Evolutionary conservation across 2,113 vertebrate species (phyloP), one percentile per base, ranked within the genome.

Genomic region (Phalacrocorax carbo): DNA sequence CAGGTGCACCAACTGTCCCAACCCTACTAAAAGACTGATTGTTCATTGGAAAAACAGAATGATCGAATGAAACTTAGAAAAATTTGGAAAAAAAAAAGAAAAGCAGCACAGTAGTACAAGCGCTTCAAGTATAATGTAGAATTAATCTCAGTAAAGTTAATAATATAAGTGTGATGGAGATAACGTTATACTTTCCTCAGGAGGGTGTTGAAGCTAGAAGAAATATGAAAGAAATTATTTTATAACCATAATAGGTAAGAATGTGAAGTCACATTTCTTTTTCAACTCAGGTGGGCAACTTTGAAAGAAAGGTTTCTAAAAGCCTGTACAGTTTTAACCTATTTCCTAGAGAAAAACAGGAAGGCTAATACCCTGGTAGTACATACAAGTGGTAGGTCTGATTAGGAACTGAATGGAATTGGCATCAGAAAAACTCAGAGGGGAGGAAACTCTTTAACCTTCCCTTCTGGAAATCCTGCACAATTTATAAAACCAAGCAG

Each of bases 141-240:
- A 80, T 83, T 88, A 92, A 86, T 88, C 52, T 89, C 19, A 58
- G 72, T 91, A n/a, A 81, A 92, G 17, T 71, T 92, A 86, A 22
- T 88, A 88, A 55, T 44, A 5, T n/a, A n/a, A 91, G n/a, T 73
- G 4, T 83, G 64, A 30, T 93, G 86, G 77, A 93, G 82, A 83
- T 90, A 69, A 75, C 30, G 42, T 84, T 51, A 51, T 57, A 36
- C 29, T 93, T 95, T 77, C 42, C 73, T 92, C 54, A 60, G 52
- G 52, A 84, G 64, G 29, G n/a, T 86, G 64, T 70, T 90, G 36
- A 93, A 97, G 94, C 73, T 82, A 82, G 54, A 87, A 84, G 55
- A 89, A 96, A 93, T 88, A 77, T 71, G 72, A 95, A 90, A 96
- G 23, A 82, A 89, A 84, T 93, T 96, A n/a, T 94, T 92, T 94